A percentile compares a stretch with the other conserved stretches of the same genome.
These are phyloP conservation scores for Enteromius treurensis DNA, from an alignment of 2,797 vertebrate species.

Conservation along the genomic window DNA sequence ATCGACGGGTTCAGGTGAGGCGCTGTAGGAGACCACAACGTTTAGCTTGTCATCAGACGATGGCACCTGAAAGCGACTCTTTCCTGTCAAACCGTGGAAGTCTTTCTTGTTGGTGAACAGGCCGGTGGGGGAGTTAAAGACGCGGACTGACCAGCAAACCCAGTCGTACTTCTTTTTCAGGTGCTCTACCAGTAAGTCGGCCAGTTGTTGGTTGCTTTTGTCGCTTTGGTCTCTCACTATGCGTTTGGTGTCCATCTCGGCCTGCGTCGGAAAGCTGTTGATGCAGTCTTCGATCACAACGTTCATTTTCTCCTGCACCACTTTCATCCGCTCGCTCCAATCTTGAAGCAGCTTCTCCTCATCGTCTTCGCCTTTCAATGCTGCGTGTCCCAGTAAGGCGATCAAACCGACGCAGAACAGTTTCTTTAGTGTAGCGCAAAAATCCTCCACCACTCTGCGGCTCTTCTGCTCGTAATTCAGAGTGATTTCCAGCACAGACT, in stretches of 20 bases:
- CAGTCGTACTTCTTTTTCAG: constrained; percentile 79
- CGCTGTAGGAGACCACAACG: constrained; percentile 78
- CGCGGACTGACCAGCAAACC: constrained; percentile 79
- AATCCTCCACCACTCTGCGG: constrained; percentile 76
- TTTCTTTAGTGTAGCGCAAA: constrained; percentile 79
- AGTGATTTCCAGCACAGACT: constrained; percentile 77
- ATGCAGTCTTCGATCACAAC: constrained; percentile 77
- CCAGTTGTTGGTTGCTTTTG: constrained; percentile 72
- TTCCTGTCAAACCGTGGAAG: constrained; percentile 72
- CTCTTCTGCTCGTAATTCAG: constrained; percentile 80
- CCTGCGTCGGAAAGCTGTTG: constrained; percentile 74
- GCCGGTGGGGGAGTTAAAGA: constrained; percentile 71
- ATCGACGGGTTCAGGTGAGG: constrained; percentile 75
- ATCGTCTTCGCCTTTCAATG: constrained; percentile 72
- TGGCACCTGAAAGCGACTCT: constrained; percentile 75
- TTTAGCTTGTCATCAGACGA: constrained; percentile 69
- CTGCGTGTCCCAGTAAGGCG: constrained; percentile 75
- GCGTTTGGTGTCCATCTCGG: constrained; percentile 68
- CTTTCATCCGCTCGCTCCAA: constrained; percentile 77
- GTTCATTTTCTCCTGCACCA: constrained; percentile 74
- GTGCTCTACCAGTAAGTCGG: constrained; percentile 69
- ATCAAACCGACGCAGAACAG: constrained; percentile 82
- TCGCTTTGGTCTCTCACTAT: constrained; percentile 70
- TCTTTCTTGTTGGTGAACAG: constrained; percentile 68
- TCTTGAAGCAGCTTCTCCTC: constrained; percentile 72